Evolutionary conservation across 2,888 invertebrate species (phyloP), one percentile per base, ranked within the genome.

Genomic region (Drosophila borealis): DNA sequence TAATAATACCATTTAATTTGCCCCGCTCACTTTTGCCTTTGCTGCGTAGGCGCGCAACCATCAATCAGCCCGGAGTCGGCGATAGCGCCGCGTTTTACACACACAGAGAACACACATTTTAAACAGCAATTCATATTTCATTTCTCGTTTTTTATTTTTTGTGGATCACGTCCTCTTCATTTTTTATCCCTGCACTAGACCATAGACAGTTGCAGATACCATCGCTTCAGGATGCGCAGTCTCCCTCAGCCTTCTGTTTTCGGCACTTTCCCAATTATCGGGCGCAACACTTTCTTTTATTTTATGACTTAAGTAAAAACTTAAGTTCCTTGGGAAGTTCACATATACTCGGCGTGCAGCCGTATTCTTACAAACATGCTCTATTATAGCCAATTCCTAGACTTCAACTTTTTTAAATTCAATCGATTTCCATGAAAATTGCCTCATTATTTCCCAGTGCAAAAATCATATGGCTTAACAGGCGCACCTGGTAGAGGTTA

Each of bases 1-100:
- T 85, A 89, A 89, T 84, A 84, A 82, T 82, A 82, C 82, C 82
- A 82, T 85, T 82, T 82, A 82, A 89, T 88, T 86, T 70, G 21
- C 17, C 63, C 76, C 80, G 76, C 67, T 79, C 33, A 34, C 42
- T 54, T 33, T 39, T 39, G 41, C 33, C 71, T 73, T 48, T 71
- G 78, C 72, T 70, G 87, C 81, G 85, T 87, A 87, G 85, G 89
- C 57, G 85, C 81, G 63, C 72, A 87, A 89, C 85, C 85, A 85
- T 85, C 88, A 85, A 85, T 85, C 85, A 85, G 88, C 85, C 51
- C 29, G 59, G 21, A 68, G 66, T 46, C 54, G 53, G 21, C 33
- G 68, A 73, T 72, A 79, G 76, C 74, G 81, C 78, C 77, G 66
- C 64, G 50, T 53, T 67, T 41, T 73, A 54, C 33, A 42, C 37